phyloP scores from a whole-genome alignment of 2,797 vertebrate genomes.

The Esox masquinongy region DNA sequence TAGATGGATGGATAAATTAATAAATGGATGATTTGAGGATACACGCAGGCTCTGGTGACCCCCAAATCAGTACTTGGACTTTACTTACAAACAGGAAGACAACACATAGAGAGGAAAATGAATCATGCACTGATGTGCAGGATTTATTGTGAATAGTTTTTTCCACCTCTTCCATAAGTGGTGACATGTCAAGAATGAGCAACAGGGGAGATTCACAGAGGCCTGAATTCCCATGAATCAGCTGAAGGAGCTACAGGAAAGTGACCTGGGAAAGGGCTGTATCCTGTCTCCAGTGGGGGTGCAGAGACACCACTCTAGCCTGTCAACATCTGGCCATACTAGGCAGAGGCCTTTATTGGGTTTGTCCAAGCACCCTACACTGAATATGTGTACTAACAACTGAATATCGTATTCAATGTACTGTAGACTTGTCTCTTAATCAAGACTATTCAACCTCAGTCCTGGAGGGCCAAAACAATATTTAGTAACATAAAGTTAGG shows the following conservation, averaged over 20 bases:
- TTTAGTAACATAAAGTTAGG: too few relatives aligned
- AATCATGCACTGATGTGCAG: slow-evolving; percentile 14
- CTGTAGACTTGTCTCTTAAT: too few relatives aligned
- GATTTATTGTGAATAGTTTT: slow-evolving; percentile 45
- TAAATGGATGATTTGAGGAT: slow-evolving; percentile 30
- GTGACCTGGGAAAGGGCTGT: slow-evolving; percentile 40
- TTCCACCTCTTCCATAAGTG: slow-evolving; percentile 38
- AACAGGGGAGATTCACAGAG: slow-evolving; percentile 33
- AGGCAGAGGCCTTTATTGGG: too few relatives aligned
- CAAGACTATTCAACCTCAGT: too few relatives aligned
- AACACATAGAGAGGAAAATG: slow-evolving; percentile 9
- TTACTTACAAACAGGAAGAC: slow-evolving; percentile 61
- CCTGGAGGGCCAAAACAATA: too few relatives aligned
- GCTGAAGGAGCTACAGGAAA: slow-evolving; percentile 40
- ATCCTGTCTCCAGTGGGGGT: slow-evolving; percentile 31
- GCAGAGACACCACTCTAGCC: background rate
- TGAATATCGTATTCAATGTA: too few relatives aligned
- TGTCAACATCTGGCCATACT: slow-evolving; percentile 3
- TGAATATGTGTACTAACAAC: background rate
- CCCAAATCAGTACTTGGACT: slow-evolving; percentile 49
- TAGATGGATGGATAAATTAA: slow-evolving; percentile 5
- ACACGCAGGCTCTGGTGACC: slow-evolving; percentile 47
- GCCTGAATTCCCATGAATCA: slow-evolving; percentile 53
- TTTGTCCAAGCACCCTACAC: background rate
- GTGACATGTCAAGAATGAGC: slow-evolving; percentile 52